A percentile compares a stretch with the other conserved stretches of the same genome.
These are phyloP conservation scores for Stenurella melanura DNA, from an alignment of 2,888 invertebrate genomes.

Conservation along the genomic window DNA sequence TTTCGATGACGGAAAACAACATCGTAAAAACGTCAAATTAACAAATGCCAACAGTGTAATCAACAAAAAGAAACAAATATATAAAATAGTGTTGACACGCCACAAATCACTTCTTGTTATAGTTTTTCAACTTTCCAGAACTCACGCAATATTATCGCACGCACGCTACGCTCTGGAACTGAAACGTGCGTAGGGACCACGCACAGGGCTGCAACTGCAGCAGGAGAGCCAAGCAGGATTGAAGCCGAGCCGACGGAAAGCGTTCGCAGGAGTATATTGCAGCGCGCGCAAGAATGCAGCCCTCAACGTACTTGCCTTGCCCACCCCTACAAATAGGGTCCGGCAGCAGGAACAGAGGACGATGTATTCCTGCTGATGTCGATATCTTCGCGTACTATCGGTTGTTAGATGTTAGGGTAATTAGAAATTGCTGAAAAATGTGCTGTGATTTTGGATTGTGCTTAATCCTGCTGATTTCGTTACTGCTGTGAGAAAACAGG, in stretches of 20 bases:
- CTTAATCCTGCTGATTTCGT: background rate
- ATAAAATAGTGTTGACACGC: slow-evolving; percentile 35
- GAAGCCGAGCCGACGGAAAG: slow-evolving; percentile 55
- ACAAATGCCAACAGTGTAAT: slow-evolving; percentile 12
- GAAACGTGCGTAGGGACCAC: slow-evolving; percentile 65
- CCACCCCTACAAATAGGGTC: slow-evolving; percentile 58
- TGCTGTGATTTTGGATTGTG: slow-evolving; percentile 11
- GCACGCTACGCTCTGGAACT: slow-evolving; percentile 31
- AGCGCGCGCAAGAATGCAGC: slow-evolving; percentile 72
- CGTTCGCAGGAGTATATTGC: slow-evolving; percentile 47
- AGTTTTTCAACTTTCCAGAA: slow-evolving; percentile 20
- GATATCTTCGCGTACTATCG: slow-evolving; percentile 39
- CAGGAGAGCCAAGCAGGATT: slow-evolving; percentile 57
- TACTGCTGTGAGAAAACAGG: too few relatives aligned
- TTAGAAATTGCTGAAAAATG: slow-evolving; percentile 17
- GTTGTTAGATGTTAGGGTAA: slow-evolving; percentile 22
- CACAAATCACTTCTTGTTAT: slow-evolving; percentile 47
- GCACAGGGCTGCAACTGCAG: slow-evolving; percentile 70
- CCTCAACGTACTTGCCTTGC: slow-evolving; percentile 54
- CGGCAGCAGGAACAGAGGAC: slow-evolving; percentile 47
- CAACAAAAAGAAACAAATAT: slow-evolving; percentile 27
- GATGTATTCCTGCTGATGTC: slow-evolving; percentile 34
- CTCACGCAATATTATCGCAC: slow-evolving; percentile 39
- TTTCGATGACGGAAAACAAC: slow-evolving; percentile 36
- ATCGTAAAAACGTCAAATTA: slow-evolving; percentile 30